These are phyloP conservation scores for Pyxicephalus adspersus DNA, from an alignment of 2,113 vertebrate species.

Conservation along the genomic window DNA sequence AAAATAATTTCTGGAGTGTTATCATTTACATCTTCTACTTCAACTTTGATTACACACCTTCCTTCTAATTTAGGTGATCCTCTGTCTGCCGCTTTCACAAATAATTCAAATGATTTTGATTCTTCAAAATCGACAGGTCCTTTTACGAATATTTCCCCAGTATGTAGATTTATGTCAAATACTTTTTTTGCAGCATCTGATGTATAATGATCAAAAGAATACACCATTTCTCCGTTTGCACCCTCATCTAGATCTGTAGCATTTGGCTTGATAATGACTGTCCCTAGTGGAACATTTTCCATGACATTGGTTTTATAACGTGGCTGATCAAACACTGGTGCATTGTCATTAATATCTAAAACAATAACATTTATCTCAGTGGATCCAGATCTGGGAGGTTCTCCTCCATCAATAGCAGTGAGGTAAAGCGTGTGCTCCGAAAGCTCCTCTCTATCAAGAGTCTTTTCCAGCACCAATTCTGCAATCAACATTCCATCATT, in stretches of 20 bases:
- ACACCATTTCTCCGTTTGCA: constrained; percentile 75
- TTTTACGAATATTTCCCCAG: constrained; percentile 74
- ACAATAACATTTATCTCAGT: constrained; percentile 72
- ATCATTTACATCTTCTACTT: constrained; percentile 77
- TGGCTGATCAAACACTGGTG: constrained; percentile 69
- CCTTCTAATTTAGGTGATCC: constrained; percentile 69
- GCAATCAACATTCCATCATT: constrained; percentile 75
- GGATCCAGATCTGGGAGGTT: constrained; percentile 71
- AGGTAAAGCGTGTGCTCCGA: constrained; percentile 73
- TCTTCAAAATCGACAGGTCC: constrained; percentile 77
- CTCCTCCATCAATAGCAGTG: constrained; percentile 76
- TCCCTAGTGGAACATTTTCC: constrained; percentile 69
- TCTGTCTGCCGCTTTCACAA: constrained; percentile 77
- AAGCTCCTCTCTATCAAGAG: constrained; percentile 76
- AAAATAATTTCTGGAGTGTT: constrained; percentile 74
- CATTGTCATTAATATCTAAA: constrained; percentile 77
- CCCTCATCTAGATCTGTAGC: constrained; percentile 78
- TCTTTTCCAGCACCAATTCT: constrained; percentile 74
- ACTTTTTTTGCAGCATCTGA: constrained; percentile 66
- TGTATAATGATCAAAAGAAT: constrained; percentile 78
- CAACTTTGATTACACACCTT: constrained; percentile 77
- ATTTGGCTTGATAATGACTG: constrained; percentile 72
- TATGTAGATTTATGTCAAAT: constrained; percentile 74
- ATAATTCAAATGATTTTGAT: constrained; percentile 71
- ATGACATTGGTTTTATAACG: constrained; percentile 69